phyloP scores from a whole-genome alignment of 2,113 vertebrate species.

The Cebidichthys violaceus region DNA sequence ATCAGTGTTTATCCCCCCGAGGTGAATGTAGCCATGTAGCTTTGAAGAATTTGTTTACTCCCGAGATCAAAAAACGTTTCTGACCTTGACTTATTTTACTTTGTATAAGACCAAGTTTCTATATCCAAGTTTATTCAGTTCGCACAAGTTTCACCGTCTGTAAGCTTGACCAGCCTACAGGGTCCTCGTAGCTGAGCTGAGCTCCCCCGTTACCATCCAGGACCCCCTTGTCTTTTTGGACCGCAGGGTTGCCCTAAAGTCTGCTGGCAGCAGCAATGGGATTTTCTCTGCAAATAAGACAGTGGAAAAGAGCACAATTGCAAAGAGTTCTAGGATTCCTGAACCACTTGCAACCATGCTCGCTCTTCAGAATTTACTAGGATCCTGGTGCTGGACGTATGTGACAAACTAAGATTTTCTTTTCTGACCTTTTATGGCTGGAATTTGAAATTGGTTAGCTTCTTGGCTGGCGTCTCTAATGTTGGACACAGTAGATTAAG shows the following conservation, averaged over 20 bases:
- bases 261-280: background rate
- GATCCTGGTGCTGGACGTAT: background rate
- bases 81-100: background rate
- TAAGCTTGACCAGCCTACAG: background rate
- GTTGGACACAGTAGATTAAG: background rate
- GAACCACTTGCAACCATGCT: background rate
- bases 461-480: background rate
- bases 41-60: conserved; percentile 9
- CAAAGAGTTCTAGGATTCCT: background rate
- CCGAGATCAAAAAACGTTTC: background rate
- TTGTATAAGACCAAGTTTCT: background rate
- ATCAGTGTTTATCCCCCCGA: background rate
- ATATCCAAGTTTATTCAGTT: background rate
- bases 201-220: background rate
- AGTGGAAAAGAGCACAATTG: background rate
- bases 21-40: background rate
- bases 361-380: background rate
- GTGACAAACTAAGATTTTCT: background rate
- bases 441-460: background rate
- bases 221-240: background rate
- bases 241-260: background rate
- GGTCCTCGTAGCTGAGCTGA: background rate
- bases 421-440: background rate
- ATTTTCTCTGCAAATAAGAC: background rate
- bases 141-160: background rate